Conservation (phyloP, 2,797 vertebrate genomes). For the Linurgus olivaceus region DNA sequence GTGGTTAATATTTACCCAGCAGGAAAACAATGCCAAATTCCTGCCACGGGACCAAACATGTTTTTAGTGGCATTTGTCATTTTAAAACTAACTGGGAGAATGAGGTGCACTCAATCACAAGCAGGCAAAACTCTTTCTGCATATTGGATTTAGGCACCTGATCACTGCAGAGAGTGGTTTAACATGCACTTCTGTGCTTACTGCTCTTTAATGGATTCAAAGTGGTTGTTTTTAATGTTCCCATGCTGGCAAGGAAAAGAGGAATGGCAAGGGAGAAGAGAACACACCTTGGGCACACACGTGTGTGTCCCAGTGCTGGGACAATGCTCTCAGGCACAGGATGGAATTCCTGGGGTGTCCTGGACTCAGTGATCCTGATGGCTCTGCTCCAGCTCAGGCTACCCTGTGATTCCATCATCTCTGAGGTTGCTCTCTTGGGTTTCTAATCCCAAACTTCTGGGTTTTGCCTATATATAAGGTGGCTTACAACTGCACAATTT, state of each 20-base stretch:
- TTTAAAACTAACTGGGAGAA: background rate
- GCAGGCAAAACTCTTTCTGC: background rate
- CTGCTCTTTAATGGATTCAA: background rate
- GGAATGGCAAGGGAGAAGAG: background rate
- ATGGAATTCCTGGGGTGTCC: background rate
- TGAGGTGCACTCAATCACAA: background rate
- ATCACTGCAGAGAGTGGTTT: background rate
- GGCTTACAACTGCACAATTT: background rate
- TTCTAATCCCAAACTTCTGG: background rate
- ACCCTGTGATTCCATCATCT: background rate
- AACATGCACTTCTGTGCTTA: background rate
- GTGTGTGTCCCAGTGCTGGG: background rate
- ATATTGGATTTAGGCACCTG: background rate
- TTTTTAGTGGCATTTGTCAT: background rate
- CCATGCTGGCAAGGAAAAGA: background rate
- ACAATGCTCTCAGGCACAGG: background rate
- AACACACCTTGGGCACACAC: background rate
- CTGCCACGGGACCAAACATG: background rate
- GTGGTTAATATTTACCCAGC: background rate
- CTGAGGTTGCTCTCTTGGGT: background rate
- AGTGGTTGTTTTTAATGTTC: background rate
- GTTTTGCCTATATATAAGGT: background rate
- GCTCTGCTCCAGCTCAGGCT: background rate
- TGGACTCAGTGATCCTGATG: background rate
- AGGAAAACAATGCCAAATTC: background rate